These are phyloP conservation scores for Syngnathus typhle DNA, from an alignment of 2,113 vertebrate species.

Conservation along the genomic window DNA sequence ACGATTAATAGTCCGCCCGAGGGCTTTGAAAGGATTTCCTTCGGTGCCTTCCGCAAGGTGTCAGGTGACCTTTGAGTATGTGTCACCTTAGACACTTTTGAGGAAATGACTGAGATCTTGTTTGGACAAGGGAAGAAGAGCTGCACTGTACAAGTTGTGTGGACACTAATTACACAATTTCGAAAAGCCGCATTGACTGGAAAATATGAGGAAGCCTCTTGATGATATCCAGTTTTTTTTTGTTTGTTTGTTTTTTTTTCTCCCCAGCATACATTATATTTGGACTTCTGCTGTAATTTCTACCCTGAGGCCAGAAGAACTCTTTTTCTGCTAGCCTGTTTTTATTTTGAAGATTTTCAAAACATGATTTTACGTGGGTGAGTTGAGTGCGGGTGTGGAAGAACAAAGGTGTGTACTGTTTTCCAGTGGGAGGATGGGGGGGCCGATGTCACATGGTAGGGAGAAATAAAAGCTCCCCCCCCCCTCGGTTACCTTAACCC, in stretches of 20 bases:
- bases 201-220: conserved; percentile 25
- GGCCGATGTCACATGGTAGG: conserved; percentile 73
- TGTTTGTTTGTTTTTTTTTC: no score
- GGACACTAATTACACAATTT: conserved; percentile 15
- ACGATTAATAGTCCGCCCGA: conserved; percentile 33
- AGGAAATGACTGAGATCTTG: conserved; percentile 21
- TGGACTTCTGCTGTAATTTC: conserved; percentile 42
- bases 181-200: conserved; percentile 20
- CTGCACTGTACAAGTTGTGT: background rate
- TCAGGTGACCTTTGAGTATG: conserved; percentile 30
- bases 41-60: conserved; percentile 25
- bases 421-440: conserved; percentile 61
- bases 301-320: conserved; percentile 22
- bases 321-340: conserved; percentile 17
- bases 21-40: conserved; percentile 39
- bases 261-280: conserved; percentile 30
- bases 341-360: conserved; percentile 32
- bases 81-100: conserved; percentile 9
- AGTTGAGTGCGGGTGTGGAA: conserved; percentile 8
- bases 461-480: conserved; percentile 64
- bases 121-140: conserved; percentile 3
- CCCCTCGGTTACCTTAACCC: conserved; percentile 63
- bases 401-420: conserved; percentile 74
- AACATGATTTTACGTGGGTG: conserved; percentile 48
- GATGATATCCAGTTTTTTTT: conserved; percentile 17